Evolutionary conservation across 2,797 vertebrate species (phyloP).

Genomic region (Thripadectes ignobilis): DNA sequence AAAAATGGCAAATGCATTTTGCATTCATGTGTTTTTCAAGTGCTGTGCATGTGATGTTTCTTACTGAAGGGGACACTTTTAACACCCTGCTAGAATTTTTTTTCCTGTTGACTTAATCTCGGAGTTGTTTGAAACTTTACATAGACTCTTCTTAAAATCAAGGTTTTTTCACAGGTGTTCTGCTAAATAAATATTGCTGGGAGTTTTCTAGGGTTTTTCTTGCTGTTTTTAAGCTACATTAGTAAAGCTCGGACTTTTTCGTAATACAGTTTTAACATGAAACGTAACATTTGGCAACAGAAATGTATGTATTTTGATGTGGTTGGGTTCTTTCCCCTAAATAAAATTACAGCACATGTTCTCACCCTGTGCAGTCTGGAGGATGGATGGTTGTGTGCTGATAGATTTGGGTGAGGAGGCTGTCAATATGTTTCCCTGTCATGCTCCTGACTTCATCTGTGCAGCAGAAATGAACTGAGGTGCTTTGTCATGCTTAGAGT

Average conservation of each 20-base stretch:
- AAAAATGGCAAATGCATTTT: not conserved
- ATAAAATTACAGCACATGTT: not conserved
- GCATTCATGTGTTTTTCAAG: not conserved
- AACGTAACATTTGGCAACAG: not conserved
- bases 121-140: not conserved
- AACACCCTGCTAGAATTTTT: not conserved
- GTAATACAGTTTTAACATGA: not conserved
- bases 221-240: not conserved
- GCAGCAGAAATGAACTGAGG: not conserved
- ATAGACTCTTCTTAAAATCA: not conserved
- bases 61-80: not conserved
- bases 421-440: not conserved
- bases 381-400: not conserved
- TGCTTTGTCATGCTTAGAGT: not conserved
- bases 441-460: not conserved
- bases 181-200: not conserved
- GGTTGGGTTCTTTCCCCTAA: not conserved
- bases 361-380: not conserved
- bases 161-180: not conserved
- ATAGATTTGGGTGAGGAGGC: not conserved
- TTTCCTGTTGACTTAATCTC: not conserved
- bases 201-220: not conserved
- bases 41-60: rapidly evolving
- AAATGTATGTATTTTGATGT: not conserved
- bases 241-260: not conserved